phyloP scores from a whole-genome alignment of 2,113 vertebrate species.

The Trogon surrucura region DNA sequence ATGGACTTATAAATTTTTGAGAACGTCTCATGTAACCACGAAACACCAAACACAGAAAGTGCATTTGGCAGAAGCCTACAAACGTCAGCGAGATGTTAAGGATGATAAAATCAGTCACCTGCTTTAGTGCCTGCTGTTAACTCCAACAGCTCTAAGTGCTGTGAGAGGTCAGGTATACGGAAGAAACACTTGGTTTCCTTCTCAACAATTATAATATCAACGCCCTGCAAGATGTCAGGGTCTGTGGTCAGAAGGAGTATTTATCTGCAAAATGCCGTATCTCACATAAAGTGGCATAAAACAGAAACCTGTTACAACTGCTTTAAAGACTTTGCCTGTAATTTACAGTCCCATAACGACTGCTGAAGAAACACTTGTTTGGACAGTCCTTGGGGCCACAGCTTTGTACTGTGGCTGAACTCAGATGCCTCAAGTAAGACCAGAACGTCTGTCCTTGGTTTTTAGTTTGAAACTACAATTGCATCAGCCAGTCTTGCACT shows the following conservation, averaged over 20 bases:
- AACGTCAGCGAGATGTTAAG: background rate
- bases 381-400: background rate
- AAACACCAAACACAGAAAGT: slow-evolving; percentile 2
- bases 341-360: background rate
- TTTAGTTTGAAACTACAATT: background rate
- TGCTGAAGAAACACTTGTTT: background rate
- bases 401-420: background rate
- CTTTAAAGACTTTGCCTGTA: background rate
- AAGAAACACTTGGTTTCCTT: background rate
- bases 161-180: background rate
- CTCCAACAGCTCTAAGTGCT: background rate
- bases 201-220: background rate
- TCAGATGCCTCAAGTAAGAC: background rate
- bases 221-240: background rate
- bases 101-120: background rate
- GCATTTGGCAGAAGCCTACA: background rate
- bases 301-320: accelerated
- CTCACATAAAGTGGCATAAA: background rate
- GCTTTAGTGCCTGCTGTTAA: background rate
- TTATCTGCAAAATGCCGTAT: background rate
- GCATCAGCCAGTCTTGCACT: background rate
- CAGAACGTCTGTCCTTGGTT: background rate
- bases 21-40: background rate
- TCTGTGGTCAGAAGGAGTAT: background rate
- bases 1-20: background rate